Conservation (phyloP, 2,113 vertebrate species). For the Irena cyanogastra region DNA sequence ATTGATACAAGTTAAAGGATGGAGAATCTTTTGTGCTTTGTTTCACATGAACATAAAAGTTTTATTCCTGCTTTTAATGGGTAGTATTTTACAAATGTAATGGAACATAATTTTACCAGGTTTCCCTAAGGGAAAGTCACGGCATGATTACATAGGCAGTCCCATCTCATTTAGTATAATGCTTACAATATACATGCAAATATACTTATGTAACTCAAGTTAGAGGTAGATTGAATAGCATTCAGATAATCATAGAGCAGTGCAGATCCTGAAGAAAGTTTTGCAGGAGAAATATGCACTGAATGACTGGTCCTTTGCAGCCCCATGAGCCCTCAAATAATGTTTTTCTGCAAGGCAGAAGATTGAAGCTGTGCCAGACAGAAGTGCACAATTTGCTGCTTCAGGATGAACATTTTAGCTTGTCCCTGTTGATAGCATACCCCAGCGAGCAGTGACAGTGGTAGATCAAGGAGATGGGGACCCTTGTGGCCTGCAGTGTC, state of each 20-base stretch:
- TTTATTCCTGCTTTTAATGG: constrained; percentile 66
- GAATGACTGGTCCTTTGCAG: neutral
- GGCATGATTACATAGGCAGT: constrained; percentile 26
- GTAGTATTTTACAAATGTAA: constrained; percentile 63
- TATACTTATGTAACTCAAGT: neutral
- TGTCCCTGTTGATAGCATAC: neutral
- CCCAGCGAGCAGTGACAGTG: neutral
- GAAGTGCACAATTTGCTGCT: fast-evolving
- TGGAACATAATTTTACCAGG: constrained; percentile 62
- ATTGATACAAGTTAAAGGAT: constrained; percentile 28
- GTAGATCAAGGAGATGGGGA: neutral
- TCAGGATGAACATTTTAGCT: neutral
- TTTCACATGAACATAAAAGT: constrained; percentile 58
- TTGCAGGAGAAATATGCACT: neutral
- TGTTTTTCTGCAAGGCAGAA: neutral
- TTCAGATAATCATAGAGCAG: neutral
- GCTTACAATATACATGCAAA: constrained; percentile 29
- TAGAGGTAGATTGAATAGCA: constrained; percentile 11
- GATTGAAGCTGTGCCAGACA: neutral
- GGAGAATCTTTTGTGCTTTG: constrained; percentile 49
- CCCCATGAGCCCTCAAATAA: neutral
- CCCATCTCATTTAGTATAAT: constrained; percentile 42
- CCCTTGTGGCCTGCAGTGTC: neutral
- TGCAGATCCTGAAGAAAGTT: neutral
- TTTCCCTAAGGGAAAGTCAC: constrained; percentile 46